Evolutionary conservation across 2,113 vertebrate genomes (phyloP).

Genomic region (Canis aureus): DNA sequence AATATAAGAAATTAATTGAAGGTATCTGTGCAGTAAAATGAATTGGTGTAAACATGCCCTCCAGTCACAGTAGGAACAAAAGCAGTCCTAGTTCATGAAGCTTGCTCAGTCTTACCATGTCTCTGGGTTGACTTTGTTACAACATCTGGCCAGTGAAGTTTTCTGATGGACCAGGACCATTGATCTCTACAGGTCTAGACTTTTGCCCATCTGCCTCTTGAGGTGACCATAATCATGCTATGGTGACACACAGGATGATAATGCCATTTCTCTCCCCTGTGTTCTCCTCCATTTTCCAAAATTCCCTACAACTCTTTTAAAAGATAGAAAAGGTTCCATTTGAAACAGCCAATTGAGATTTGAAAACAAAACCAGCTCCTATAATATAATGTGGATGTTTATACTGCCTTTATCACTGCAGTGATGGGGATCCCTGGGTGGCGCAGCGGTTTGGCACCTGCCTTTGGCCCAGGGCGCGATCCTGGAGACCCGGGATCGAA

Average conservation of each 20-base stretch:
- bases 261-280: neutral
- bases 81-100: accelerated
- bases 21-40: neutral
- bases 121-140: neutral
- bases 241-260: no score
- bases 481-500: no score
- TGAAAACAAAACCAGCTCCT: neutral
- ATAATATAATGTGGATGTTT: neutral
- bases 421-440: no score
- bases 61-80: neutral
- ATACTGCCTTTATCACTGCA: neutral
- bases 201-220: neutral
- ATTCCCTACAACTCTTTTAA: neutral
- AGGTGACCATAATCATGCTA: neutral
- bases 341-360: neutral
- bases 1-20: neutral
- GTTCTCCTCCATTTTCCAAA: neutral
- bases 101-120: neutral
- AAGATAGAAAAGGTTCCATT: neutral
- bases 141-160: accelerated
- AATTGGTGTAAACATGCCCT: neutral
- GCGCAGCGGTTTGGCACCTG: no score
- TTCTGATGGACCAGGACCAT: neutral
- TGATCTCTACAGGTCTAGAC: neutral
- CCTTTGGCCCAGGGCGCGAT: no score